A percentile compares a stretch with the other conserved stretches of the same genome.
Evolutionary conservation across 2,888 invertebrate genomes (phyloP).

Genomic region (Strigamia maritima): DNA sequence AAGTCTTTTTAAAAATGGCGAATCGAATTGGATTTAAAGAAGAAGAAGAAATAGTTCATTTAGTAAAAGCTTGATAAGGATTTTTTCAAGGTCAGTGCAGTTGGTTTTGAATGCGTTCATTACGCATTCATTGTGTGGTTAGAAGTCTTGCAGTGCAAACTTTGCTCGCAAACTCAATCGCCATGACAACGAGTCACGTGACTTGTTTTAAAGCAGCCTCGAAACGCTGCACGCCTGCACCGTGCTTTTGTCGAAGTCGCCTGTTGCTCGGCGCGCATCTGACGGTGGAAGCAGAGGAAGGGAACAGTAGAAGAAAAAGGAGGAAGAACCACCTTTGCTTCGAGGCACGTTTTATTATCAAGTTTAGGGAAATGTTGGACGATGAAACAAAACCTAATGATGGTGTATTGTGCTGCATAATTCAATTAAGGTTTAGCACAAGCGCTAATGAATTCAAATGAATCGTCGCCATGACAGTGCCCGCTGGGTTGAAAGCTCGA

Average conservation of each 20-base stretch:
- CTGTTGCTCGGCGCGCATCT: not conserved
- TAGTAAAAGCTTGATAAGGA: constrained; percentile 32
- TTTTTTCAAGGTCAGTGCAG: not conserved
- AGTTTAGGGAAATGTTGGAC: constrained; percentile 15
- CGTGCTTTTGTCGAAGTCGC: not conserved
- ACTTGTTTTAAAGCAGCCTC: not conserved
- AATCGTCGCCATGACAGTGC: constrained; percentile 27
- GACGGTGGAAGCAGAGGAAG: not conserved
- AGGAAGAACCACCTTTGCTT: not conserved
- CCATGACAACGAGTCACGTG: constrained; percentile 36
- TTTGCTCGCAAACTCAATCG: not conserved
- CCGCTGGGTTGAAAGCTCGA: constrained; percentile 24
- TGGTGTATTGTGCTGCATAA: constrained; percentile 27
- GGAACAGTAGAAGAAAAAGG: not conserved
- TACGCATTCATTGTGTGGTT: constrained; percentile 38
- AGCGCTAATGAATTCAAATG: constrained; percentile 15
- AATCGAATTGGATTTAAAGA: not conserved
- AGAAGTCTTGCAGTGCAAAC: constrained; percentile 34
- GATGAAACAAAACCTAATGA: constrained; percentile 29
- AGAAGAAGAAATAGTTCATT: not conserved
- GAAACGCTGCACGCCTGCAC: no score
- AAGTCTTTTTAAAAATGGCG: not conserved
- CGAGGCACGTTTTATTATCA: not conserved
- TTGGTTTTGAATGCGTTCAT: constrained; percentile 33
- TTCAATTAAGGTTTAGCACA: constrained; percentile 17